phyloP scores from a whole-genome alignment of 2,888 invertebrate species.

The Phasia obesa region DNA sequence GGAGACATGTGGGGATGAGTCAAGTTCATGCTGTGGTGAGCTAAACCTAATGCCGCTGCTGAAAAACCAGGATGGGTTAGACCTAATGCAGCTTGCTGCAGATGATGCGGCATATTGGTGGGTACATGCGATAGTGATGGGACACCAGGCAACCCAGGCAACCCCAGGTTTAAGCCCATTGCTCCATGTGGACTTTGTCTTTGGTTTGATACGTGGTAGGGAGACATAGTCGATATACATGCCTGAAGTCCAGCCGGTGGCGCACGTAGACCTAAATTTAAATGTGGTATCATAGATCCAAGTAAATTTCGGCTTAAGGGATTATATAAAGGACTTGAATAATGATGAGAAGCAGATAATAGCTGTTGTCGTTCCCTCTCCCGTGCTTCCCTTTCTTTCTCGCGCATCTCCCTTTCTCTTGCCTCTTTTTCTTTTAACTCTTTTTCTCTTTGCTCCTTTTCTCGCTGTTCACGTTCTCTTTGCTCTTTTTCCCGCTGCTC shows the following conservation, averaged over 20 bases:
- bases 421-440: conserved; percentile 82
- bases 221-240: conserved; percentile 79
- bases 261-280: conserved; percentile 79
- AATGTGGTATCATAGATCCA: conserved; percentile 81
- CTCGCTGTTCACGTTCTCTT: conserved; percentile 77
- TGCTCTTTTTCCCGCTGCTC: conserved; percentile 80
- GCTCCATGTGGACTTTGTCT: conserved; percentile 80
- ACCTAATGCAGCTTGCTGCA: conserved; percentile 79
- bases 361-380: conserved; percentile 82
- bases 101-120: conserved; percentile 79
- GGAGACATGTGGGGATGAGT: conserved; percentile 81
- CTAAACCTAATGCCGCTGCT: conserved; percentile 78
- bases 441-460: conserved; percentile 78
- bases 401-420: conserved; percentile 81
- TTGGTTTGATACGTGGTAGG: conserved; percentile 80
- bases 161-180: conserved; percentile 80
- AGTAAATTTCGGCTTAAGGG: conserved; percentile 80
- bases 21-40: conserved; percentile 80
- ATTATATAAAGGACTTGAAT: conserved; percentile 80
- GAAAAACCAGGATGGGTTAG: conserved; percentile 80
- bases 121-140: conserved; percentile 78
- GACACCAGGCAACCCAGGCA: conserved; percentile 78
- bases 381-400: conserved; percentile 83
- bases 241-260: conserved; percentile 79
- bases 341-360: conserved; percentile 81